These are phyloP conservation scores for Tanaodytes sp. DNA, from an alignment of 2,888 invertebrate species.

Conservation along the genomic window DNA sequence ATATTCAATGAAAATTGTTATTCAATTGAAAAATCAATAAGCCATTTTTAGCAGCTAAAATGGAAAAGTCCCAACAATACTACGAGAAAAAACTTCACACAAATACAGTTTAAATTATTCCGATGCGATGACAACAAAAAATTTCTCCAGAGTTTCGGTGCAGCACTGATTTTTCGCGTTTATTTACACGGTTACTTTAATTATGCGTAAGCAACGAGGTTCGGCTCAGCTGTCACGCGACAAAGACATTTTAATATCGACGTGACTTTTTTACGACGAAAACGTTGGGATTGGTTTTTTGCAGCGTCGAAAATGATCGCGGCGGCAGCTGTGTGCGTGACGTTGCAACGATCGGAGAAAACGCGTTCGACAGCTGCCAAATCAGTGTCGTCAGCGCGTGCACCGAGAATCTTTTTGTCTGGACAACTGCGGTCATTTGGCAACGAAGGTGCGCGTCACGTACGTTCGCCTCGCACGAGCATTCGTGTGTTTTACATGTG, in stretches of 20 bases:
- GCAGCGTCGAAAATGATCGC: conserved; percentile 32
- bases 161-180: too few relatives aligned
- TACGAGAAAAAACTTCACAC: too few relatives aligned
- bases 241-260: conserved; percentile 41
- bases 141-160: too few relatives aligned
- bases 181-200: background rate
- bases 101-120: too few relatives aligned
- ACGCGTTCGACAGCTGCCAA: conserved; percentile 69
- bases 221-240: background rate
- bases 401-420: conserved; percentile 38
- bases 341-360: conserved; percentile 44
- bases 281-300: conserved; percentile 28
- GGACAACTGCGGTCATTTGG: conserved; percentile 45
- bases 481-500: conserved; percentile 45
- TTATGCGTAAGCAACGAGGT: too few relatives aligned
- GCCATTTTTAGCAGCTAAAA: too few relatives aligned
- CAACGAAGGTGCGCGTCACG: conserved; percentile 45
- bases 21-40: too few relatives aligned
- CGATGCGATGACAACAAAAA: too few relatives aligned
- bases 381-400: conserved; percentile 58
- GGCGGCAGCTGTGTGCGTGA: conserved; percentile 36
- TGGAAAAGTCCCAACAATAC: too few relatives aligned
- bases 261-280: conserved; percentile 23
- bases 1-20: too few relatives aligned
- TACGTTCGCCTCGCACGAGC: conserved; percentile 33